Percentiles rank a stretch among this genome's conserved stretches.
Evolutionary conservation across 1,140 invertebrate genomes (phyloP).

Genomic region (Drosophila kikkawai): DNA sequence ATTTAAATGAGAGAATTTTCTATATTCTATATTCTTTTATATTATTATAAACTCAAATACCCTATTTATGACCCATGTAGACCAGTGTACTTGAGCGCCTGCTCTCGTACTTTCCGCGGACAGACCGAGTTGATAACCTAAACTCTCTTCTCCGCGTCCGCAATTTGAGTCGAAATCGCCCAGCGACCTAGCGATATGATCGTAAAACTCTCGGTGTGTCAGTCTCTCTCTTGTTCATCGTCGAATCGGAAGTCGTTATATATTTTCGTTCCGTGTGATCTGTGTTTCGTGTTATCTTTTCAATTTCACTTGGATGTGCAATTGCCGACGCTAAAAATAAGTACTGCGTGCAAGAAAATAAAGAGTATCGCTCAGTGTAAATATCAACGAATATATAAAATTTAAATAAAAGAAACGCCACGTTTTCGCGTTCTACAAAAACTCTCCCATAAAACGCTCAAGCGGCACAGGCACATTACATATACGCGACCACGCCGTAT

Average conservation of each 20-base stretch:
- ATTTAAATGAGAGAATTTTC: no score
- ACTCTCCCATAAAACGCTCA: constrained; percentile 36
- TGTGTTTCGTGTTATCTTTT: constrained; percentile 52
- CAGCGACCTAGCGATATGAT: constrained; percentile 54
- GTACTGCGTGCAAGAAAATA: constrained; percentile 27
- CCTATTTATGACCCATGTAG: constrained; percentile 5
- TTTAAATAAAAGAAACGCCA: constrained; percentile 48
- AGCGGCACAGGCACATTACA: constrained; percentile 30
- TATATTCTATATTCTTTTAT: no score
- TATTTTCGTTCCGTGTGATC: constrained; percentile 19
- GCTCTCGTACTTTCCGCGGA: constrained; percentile 49
- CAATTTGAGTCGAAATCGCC: constrained; percentile 42
- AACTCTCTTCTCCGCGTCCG: neutral
- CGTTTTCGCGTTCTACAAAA: constrained; percentile 65
- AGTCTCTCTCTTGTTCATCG: constrained; percentile 34
- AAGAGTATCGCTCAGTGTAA: constrained; percentile 40
- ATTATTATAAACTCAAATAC: no score
- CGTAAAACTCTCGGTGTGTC: constrained; percentile 54
- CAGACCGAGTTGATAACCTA: constrained; percentile 21
- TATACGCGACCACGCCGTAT: constrained; percentile 50
- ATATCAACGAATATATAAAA: constrained; percentile 12
- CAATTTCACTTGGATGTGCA: constrained; percentile 71
- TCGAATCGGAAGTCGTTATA: constrained; percentile 35
- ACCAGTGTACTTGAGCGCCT: constrained; percentile 48
- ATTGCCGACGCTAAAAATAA: constrained; percentile 71